These are phyloP conservation scores for Euplexia lucipara DNA, from an alignment of 2,888 invertebrate genomes.

Conservation along the genomic window DNA sequence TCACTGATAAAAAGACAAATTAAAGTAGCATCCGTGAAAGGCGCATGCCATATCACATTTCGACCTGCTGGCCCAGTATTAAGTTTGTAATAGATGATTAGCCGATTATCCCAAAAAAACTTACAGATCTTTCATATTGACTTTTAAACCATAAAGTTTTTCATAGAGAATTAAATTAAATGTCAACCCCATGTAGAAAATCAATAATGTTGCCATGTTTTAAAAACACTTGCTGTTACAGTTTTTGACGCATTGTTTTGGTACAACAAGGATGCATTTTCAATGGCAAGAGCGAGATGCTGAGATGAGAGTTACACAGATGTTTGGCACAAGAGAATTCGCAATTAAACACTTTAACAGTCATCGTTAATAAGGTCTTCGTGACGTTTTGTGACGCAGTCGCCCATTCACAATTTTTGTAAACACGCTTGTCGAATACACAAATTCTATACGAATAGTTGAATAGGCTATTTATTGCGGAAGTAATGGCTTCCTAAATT, in stretches of 20 bases:
- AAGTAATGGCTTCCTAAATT: slow-evolving; percentile 91
- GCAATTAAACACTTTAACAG: slow-evolving; percentile 81
- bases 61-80: no score
- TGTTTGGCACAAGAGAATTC: slow-evolving; percentile 65
- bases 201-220: slow-evolving; percentile 87
- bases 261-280: slow-evolving; percentile 80
- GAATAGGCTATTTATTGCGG: slow-evolving; percentile 90
- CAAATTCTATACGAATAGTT: slow-evolving; percentile 86
- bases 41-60: no score
- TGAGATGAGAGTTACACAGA: slow-evolving; percentile 65
- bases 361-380: slow-evolving; percentile 72
- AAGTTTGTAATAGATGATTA: no score
- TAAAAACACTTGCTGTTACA: slow-evolving; percentile 75
- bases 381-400: slow-evolving; percentile 79
- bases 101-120: background rate
- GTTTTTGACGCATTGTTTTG: slow-evolving; percentile 78
- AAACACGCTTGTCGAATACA: slow-evolving; percentile 91
- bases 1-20: no score
- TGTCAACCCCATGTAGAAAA: slow-evolving; percentile 78
- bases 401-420: slow-evolving; percentile 89
- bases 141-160: slow-evolving; percentile 45
- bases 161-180: slow-evolving; percentile 68
- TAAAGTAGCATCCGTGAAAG: no score
- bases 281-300: slow-evolving; percentile 70
- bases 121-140: slow-evolving; percentile 16